A percentile compares a stretch with the other conserved stretches of the same genome.
Conservation (phyloP, 2,113 vertebrate genomes). For the Empidonax traillii region DNA sequence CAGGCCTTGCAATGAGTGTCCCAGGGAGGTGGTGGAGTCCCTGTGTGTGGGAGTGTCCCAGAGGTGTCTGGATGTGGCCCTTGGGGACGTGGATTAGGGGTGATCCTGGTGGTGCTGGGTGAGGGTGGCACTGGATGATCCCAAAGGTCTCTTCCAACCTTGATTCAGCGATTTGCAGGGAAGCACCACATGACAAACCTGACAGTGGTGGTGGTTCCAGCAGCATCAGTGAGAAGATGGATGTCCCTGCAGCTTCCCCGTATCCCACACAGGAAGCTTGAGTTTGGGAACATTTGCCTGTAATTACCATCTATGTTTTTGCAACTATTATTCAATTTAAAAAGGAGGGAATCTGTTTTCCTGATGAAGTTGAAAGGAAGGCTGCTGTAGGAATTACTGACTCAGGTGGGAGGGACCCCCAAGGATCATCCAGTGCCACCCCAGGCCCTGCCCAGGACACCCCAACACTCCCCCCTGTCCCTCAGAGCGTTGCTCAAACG, state of each 20-base stretch:
- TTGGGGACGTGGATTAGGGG: background rate
- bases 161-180: background rate
- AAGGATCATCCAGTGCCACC: rapidly evolving
- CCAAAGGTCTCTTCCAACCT: background rate
- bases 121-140: background rate
- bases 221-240: background rate
- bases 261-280: background rate
- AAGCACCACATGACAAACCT: background rate
- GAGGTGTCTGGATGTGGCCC: no score
- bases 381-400: background rate
- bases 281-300: background rate
- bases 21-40: no score
- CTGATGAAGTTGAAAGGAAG: background rate
- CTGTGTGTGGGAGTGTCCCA: no score
- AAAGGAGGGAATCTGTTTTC: background rate
- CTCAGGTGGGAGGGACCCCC: rapidly evolving
- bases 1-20: no score
- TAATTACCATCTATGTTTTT: background rate
- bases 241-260: background rate
- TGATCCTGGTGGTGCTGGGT: background rate
- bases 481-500: background rate
- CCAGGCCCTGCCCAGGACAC: background rate
- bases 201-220: background rate
- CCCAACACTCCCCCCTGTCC: background rate
- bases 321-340: background rate